Conservation (phyloP, 1,140 invertebrate genomes). For the Patella vulgata region DNA sequence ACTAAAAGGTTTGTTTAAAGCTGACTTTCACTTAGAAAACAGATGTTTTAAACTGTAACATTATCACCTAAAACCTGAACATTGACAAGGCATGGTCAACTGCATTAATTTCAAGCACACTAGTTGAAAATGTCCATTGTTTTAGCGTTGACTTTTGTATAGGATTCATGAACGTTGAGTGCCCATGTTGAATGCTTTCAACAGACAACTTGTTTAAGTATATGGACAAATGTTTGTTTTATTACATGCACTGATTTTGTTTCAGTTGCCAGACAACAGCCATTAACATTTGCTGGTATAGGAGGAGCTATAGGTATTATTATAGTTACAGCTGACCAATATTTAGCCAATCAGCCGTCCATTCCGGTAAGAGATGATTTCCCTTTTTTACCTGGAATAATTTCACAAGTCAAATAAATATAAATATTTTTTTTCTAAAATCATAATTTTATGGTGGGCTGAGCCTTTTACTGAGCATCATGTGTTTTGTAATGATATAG, state of each 20-base stretch:
- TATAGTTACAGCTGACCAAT: constrained; percentile 78
- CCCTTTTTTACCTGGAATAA: not conserved
- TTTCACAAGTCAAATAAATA: not conserved
- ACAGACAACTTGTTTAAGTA: too few relatives aligned
- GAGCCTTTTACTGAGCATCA: not conserved
- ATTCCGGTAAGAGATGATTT: constrained; percentile 70
- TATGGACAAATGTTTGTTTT: too few relatives aligned
- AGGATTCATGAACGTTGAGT: too few relatives aligned
- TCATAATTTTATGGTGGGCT: not conserved
- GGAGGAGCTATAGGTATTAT: constrained; percentile 78
- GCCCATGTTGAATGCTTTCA: too few relatives aligned
- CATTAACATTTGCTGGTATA: constrained; percentile 79
- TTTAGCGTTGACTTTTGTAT: too few relatives aligned
- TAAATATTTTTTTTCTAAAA: not conserved
- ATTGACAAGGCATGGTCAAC: too few relatives aligned
- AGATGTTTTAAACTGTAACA: not conserved
- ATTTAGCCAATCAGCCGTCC: constrained; percentile 75
- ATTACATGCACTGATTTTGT: too few relatives aligned
- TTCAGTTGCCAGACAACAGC: constrained; percentile 77
- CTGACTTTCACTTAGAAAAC: constrained; percentile 1
- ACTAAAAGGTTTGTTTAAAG: constrained; percentile 55
- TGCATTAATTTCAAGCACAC: too few relatives aligned
- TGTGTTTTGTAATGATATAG: not conserved
- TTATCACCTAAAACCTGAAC: too few relatives aligned
- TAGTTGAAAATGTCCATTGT: too few relatives aligned